phyloP scores from a whole-genome alignment of 2,797 vertebrate species.

The Australoheros facetus region DNA sequence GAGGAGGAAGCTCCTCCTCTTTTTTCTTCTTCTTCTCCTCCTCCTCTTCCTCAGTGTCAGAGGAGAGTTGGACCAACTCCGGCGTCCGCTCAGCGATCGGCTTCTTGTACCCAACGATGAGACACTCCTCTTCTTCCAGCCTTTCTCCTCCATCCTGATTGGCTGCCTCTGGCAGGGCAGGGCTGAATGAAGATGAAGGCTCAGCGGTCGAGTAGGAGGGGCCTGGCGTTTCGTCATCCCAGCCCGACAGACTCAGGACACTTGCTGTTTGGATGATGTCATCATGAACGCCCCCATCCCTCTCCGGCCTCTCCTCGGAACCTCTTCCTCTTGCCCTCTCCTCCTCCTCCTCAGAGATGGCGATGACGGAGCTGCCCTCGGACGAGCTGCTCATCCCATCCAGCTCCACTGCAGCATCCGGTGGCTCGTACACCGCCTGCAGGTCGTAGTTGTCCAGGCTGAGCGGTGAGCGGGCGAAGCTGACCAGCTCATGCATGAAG shows the following conservation, averaged over 20 bases:
- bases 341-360: constrained; percentile 88
- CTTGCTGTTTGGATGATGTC: constrained; percentile 46
- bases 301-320: background rate
- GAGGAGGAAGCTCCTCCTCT: constrained; percentile 44
- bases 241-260: constrained; percentile 77
- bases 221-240: constrained; percentile 93
- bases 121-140: constrained; percentile 79
- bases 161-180: constrained; percentile 8
- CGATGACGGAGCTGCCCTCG: constrained; percentile 86
- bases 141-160: constrained; percentile 22
- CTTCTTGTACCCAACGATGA: constrained; percentile 92
- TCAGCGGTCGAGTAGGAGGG: constrained; percentile 89
- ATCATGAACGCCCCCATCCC: background rate
- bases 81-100: constrained; percentile 91
- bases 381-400: constrained; percentile 74
- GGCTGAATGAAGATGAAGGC: constrained; percentile 75
- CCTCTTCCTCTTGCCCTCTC: constrained; percentile 31
- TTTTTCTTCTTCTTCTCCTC: constrained; percentile 55
- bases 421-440: constrained; percentile 89
- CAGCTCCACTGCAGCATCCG: constrained; percentile 79
- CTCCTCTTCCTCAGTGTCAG: constrained; percentile 86
- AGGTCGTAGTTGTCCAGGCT: constrained; percentile 88
- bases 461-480: constrained; percentile 89
- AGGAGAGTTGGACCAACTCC: constrained; percentile 91
- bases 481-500: constrained; percentile 91